Conservation (phyloP, 2,113 vertebrate genomes). For the Alosa alosa region DNA sequence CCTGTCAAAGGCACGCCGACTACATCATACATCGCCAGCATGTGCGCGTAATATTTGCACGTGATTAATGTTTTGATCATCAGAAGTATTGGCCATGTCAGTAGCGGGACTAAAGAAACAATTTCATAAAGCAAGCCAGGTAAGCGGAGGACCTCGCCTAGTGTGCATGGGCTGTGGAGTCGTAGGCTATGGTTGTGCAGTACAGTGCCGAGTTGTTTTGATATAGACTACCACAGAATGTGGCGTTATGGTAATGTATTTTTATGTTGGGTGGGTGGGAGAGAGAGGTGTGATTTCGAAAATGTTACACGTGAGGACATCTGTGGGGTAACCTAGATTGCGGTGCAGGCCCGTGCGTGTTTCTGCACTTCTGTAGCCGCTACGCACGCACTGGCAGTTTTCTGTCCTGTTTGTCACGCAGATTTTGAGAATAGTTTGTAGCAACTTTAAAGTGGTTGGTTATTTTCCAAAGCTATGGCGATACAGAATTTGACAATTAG, state of each 20-base stretch:
- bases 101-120: constrained; percentile 84
- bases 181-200: not conserved
- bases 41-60: not conserved
- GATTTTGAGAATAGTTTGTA: not conserved
- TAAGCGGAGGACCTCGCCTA: constrained; percentile 50
- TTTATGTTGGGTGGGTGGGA: not conserved
- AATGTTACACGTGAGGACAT: not conserved
- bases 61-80: not conserved
- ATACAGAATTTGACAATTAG: not conserved
- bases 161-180: not conserved
- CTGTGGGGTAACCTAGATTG: constrained; percentile 2
- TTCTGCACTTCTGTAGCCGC: not conserved
- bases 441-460: not conserved
- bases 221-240: not conserved
- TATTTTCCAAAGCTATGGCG: not conserved
- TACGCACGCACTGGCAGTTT: not conserved
- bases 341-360: not conserved
- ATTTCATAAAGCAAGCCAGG: constrained; percentile 87
- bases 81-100: constrained; percentile 66
- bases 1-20: not conserved
- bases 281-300: not conserved
- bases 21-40: not conserved
- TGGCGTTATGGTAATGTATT: not conserved
- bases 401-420: not conserved
- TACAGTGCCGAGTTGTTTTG: not conserved